These are phyloP conservation scores for Zygothrica quintamaculata DNA, from an alignment of 2,888 invertebrate species.

Conservation along the genomic window DNA sequence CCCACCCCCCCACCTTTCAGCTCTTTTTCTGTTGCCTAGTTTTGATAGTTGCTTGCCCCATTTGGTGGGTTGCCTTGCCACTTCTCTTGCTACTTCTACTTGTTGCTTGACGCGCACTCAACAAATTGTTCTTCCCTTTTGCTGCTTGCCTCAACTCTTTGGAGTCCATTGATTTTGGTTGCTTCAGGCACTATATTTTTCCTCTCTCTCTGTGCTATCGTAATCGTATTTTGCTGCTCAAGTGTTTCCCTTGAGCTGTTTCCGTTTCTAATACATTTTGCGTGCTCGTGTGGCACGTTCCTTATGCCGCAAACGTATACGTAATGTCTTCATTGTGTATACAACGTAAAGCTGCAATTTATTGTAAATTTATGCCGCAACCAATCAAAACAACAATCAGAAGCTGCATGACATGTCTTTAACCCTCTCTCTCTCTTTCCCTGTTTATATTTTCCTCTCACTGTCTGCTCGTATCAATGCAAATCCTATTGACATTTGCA, in stretches of 20 bases:
- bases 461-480: constrained; percentile 39
- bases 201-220: constrained; percentile 50
- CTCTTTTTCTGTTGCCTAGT: constrained; percentile 45
- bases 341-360: constrained; percentile 56
- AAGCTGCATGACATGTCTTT: constrained; percentile 39
- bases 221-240: constrained; percentile 74
- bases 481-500: constrained; percentile 60
- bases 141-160: constrained; percentile 9
- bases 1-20: background rate
- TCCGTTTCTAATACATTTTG: constrained; percentile 77
- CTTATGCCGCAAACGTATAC: constrained; percentile 59
- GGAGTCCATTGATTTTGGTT: constrained; percentile 24
- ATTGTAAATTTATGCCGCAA: constrained; percentile 65
- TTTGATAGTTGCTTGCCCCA: constrained; percentile 67
- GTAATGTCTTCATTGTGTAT: constrained; percentile 75
- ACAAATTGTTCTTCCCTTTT: constrained; percentile 66
- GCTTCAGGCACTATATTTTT: constrained; percentile 17
- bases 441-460: background rate
- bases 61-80: constrained; percentile 19
- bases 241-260: constrained; percentile 75
- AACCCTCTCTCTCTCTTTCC: background rate
- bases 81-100: constrained; percentile 54
- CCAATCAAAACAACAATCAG: constrained; percentile 57
- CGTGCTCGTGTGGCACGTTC: constrained; percentile 59
- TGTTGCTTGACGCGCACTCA: constrained; percentile 64